Percentiles rank a stretch among this genome's conserved stretches.
These are phyloP conservation scores for Chrysemys picta DNA, from an alignment of 2,113 vertebrate genomes.

Conservation along the genomic window DNA sequence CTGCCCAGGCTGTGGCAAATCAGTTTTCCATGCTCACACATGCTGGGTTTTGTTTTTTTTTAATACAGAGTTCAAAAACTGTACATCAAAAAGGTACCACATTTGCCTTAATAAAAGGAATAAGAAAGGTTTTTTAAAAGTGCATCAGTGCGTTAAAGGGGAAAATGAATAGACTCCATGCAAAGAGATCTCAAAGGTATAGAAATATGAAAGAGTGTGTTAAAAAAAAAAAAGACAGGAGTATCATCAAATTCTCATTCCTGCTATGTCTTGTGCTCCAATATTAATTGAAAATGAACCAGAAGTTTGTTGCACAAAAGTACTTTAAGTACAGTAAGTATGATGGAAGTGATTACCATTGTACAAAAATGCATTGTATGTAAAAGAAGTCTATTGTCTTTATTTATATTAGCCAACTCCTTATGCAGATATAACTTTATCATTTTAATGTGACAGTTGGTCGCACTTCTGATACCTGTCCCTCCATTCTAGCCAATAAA, in stretches of 20 bases:
- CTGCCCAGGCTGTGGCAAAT: neutral
- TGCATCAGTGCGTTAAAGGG: neutral
- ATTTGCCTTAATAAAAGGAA: neutral
- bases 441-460: accelerated
- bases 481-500: neutral
- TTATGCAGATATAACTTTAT: neutral
- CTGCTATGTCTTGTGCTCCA: neutral
- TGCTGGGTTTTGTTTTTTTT: neutral
- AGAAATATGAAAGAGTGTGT: neutral
- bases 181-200: neutral
- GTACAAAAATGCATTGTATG: neutral
- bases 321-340: neutral
- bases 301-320: too few species aligned
- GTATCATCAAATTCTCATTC: neutral
- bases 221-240: neutral
- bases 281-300: neutral
- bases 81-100: neutral
- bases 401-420: neutral
- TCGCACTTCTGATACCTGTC: too few species aligned
- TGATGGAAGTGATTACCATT: neutral
- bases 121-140: neutral
- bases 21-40: neutral
- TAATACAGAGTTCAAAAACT: neutral
- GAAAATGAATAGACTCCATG: neutral
- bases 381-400: neutral